Percentiles rank a stretch among this genome's conserved stretches.
These are phyloP conservation scores for Glossophaga mutica DNA, from an alignment of 2,797 vertebrate species.

Conservation along the genomic window DNA sequence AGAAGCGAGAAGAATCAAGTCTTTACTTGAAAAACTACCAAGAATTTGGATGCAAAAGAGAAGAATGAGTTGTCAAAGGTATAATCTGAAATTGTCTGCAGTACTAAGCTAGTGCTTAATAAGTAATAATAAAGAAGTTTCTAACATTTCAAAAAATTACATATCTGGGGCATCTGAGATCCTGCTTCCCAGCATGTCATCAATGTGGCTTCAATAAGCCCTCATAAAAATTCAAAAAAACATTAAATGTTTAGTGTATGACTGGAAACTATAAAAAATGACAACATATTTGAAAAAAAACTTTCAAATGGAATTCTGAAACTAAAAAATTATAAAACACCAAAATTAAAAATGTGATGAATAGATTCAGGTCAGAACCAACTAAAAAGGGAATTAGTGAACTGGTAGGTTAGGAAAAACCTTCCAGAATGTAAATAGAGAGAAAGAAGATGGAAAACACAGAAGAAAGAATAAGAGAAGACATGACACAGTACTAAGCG, in stretches of 20 bases:
- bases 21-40: no score
- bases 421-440: neutral
- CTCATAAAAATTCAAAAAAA: no score
- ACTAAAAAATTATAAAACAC: constrained; percentile 1
- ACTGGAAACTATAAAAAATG: neutral
- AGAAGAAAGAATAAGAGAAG: neutral
- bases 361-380: neutral
- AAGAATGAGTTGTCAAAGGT: no score
- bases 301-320: neutral
- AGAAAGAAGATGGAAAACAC: neutral
- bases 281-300: neutral
- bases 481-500: neutral
- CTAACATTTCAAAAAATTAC: no score
- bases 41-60: no score
- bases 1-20: no score
- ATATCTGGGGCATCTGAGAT: no score
- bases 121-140: no score
- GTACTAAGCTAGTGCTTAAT: no score
- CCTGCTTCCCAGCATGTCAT: no score
- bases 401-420: neutral
- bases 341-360: neutral
- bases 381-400: neutral
- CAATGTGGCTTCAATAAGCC: no score
- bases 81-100: no score
- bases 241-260: neutral